phyloP scores from a whole-genome alignment of 2,797 vertebrate species.

The Rhadinocentrus ornatus region DNA sequence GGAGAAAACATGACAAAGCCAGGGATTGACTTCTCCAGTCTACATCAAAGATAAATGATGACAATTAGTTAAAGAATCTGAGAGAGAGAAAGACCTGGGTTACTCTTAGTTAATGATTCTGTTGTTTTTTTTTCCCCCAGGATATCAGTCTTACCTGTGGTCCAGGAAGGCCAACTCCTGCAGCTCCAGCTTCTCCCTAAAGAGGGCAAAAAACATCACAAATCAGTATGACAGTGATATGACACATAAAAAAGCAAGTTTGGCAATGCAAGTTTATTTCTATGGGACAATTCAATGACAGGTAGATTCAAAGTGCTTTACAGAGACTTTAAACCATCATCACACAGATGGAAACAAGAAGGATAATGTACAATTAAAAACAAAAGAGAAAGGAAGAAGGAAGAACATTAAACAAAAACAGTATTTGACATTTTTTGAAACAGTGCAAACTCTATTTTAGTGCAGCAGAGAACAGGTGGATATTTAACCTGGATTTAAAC shows the following conservation, averaged over 20 bases:
- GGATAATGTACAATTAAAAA: no score
- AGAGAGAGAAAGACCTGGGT: slow-evolving; percentile 1
- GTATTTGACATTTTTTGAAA: no score
- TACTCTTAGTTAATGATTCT: slow-evolving; percentile 12
- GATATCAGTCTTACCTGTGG: slow-evolving; percentile 67
- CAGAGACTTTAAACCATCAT: no score
- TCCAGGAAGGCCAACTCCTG: slow-evolving; percentile 73
- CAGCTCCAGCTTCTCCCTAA: slow-evolving; percentile 77
- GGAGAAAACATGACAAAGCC: not conserved
- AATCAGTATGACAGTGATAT: slow-evolving; percentile 15
- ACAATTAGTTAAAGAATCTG: slow-evolving; percentile 4
- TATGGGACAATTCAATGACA: no score
- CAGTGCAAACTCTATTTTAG: no score
- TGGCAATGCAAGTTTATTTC: no score
- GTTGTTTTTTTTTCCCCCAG: slow-evolving; percentile 1
- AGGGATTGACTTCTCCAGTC: not conserved
- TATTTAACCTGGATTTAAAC: no score
- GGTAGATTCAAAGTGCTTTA: no score
- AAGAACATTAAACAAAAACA: no score
- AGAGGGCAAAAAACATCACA: slow-evolving; percentile 24
- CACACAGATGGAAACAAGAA: no score
- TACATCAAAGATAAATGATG: slow-evolving; percentile 6
- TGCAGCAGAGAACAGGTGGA: no score
- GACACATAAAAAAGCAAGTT: not conserved
- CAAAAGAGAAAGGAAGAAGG: no score